Evolutionary conservation across 53 echinoderm and acorn worm genomes (phyloP).

Genomic region (Holothuria leucospilota): DNA sequence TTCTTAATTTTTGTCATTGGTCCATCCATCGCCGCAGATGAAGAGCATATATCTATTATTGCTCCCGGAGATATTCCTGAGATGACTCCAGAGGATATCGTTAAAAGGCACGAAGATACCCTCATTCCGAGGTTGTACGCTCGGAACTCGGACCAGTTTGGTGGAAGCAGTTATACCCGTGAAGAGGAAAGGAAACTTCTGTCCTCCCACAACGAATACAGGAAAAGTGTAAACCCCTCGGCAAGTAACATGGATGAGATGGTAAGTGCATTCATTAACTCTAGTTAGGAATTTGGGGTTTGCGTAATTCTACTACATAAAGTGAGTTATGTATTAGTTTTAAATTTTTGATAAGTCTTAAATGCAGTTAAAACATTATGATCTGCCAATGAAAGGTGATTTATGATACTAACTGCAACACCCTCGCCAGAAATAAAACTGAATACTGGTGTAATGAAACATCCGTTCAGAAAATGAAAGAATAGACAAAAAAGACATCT

Average conservation of each 20-base stretch:
- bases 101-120: neutral
- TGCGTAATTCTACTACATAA: too few species aligned
- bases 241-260: constrained; percentile 49
- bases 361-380: too few species aligned
- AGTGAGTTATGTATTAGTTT: neutral
- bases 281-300: too few species aligned
- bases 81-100: neutral
- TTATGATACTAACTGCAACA: too few species aligned
- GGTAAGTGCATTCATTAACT: constrained; percentile 14
- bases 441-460: too few species aligned
- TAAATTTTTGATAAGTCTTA: neutral
- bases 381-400: too few species aligned
- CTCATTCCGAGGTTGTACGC: constrained; percentile 16
- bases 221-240: constrained; percentile 4
- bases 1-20: neutral
- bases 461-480: too few species aligned
- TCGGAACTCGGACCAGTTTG: constrained; percentile 9
- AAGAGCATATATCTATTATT: neutral
- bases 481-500: too few species aligned
- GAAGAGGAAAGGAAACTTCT: constrained; percentile 6
- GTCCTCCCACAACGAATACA: neutral
- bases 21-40: neutral
- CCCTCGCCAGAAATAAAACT: too few species aligned
- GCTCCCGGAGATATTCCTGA: constrained; percentile 1
- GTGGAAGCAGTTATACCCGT: neutral